Evolutionary conservation across 2,797 vertebrate genomes (phyloP).

Genomic region (Synaphobranchus kaupii): DNA sequence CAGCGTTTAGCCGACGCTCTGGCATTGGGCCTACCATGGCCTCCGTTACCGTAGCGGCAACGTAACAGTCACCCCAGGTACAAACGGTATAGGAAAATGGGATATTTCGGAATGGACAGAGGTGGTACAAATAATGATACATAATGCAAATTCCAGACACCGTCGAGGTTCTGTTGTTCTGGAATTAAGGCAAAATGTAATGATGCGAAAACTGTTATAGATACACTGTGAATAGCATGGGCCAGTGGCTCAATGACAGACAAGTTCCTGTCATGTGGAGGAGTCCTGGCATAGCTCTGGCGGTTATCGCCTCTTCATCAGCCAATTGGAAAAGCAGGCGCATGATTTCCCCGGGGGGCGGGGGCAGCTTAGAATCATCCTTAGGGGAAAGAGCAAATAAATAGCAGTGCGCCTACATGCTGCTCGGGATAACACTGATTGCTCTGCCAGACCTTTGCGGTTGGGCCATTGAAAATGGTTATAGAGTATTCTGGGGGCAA

Average conservation of each 20-base stretch:
- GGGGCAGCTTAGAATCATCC: conserved; percentile 1
- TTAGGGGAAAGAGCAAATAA: conserved; percentile 27
- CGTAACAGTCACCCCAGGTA: too few relatives aligned
- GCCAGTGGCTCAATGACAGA: background rate
- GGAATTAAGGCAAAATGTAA: background rate
- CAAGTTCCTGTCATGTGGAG: background rate
- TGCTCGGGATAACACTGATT: conserved; percentile 13
- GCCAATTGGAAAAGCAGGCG: background rate
- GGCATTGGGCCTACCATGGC: background rate
- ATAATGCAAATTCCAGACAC: background rate
- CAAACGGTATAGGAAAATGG: too few relatives aligned
- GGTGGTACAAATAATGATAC: background rate
- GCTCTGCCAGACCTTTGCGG: background rate
- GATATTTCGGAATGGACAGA: too few relatives aligned
- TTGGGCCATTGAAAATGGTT: background rate
- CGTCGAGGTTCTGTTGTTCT: background rate
- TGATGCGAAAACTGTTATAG: background rate
- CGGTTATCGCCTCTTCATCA: conserved; percentile 19
- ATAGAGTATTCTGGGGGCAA: too few relatives aligned
- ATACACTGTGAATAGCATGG: background rate
- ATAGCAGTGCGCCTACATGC: conserved; percentile 16
- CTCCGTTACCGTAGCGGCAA: too few relatives aligned
- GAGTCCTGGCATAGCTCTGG: background rate
- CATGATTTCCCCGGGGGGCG: conserved; percentile 21
- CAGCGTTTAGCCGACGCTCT: background rate